A percentile compares a stretch with the other conserved stretches of the same genome.
phyloP scores from a whole-genome alignment of 2,797 vertebrate species.

The Parambassis ranga region DNA sequence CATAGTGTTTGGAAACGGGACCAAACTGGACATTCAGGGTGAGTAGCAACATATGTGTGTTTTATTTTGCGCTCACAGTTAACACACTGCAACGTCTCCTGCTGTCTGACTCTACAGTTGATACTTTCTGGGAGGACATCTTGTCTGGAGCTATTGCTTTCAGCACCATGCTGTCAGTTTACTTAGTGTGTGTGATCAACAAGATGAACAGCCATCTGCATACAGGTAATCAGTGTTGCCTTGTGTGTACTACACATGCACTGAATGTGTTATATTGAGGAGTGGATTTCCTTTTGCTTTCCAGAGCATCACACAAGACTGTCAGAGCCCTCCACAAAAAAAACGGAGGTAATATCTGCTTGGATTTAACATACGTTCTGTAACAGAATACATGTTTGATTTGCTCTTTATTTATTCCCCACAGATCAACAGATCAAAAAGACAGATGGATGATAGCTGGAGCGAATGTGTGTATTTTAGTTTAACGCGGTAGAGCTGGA shows the following conservation, averaged over 20 bases:
- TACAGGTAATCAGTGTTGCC: neutral
- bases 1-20: slow-evolving; percentile 45
- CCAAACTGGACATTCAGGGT: slow-evolving; percentile 1
- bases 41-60: neutral
- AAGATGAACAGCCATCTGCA: neutral
- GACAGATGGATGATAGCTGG: neutral
- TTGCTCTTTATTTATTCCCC: rapidly evolving
- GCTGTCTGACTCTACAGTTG: neutral
- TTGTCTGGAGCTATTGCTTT: slow-evolving; percentile 23
- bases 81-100: neutral
- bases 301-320: rapidly evolving
- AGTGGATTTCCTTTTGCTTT: neutral
- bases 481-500: too few relatives aligned
- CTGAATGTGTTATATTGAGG: rapidly evolving
- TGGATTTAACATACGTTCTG: neutral
- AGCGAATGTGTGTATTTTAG: too few relatives aligned
- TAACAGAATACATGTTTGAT: neutral
- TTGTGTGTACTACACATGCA: too few relatives aligned
- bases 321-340: neutral
- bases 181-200: rapidly evolving
- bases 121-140: too few relatives aligned
- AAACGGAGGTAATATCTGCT: rapidly evolving
- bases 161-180: slow-evolving; percentile 6
- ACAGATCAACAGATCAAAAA: neutral
- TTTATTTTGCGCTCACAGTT: neutral